Percentiles rank a stretch among this genome's conserved stretches.
phyloP scores from a whole-genome alignment of 2,888 invertebrate genomes.

The Hyppa rectilinea region DNA sequence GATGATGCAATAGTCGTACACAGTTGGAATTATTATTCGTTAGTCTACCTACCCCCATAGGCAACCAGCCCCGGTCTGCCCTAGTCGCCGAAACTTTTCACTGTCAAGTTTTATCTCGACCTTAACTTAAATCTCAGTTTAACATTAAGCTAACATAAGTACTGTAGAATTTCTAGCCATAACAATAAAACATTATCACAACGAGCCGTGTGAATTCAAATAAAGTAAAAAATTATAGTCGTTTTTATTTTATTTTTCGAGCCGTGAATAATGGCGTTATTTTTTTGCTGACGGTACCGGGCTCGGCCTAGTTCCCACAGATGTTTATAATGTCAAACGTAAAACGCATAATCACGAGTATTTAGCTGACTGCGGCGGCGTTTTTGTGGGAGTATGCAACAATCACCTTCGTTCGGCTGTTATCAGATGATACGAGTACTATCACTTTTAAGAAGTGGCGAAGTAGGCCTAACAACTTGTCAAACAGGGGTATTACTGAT shows the following conservation, averaged over 20 bases:
- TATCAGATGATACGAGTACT: constrained; percentile 37
- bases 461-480: too few species aligned
- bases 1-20: too few species aligned
- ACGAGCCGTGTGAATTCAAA: constrained; percentile 48
- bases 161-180: constrained; percentile 13
- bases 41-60: too few species aligned
- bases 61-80: too few species aligned
- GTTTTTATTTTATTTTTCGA: constrained; percentile 46
- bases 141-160: constrained; percentile 4
- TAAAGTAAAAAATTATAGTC: constrained; percentile 34
- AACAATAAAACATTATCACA: constrained; percentile 51
- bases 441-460: constrained; percentile 36
- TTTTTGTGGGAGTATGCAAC: constrained; percentile 48
- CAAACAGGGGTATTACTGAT: too few species aligned
- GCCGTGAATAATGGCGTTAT: constrained; percentile 41
- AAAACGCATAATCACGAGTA: constrained; percentile 69
- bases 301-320: constrained; percentile 79
- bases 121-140: constrained; percentile 9
- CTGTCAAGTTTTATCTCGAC: neutral
- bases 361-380: constrained; percentile 38
- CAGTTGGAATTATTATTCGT: too few species aligned
- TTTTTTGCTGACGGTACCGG: constrained; percentile 71
- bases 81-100: constrained; percentile 29
- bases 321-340: constrained; percentile 72
- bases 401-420: constrained; percentile 51